These are phyloP conservation scores for Proisotoma minuta DNA, from an alignment of 2,888 invertebrate genomes.

Conservation along the genomic window DNA sequence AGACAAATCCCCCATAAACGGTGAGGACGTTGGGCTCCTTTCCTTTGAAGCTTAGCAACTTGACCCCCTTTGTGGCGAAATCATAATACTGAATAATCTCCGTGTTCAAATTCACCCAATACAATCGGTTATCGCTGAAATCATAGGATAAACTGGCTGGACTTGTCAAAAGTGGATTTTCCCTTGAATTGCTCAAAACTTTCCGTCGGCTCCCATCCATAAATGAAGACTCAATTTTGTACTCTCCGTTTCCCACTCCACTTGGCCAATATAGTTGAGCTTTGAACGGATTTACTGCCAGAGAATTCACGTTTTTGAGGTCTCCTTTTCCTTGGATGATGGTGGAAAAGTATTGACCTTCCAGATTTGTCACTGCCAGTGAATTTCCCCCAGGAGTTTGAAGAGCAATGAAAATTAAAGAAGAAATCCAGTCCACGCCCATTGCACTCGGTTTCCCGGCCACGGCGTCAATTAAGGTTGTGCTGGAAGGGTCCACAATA, in stretches of 20 bases:
- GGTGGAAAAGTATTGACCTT: conserved; percentile 65
- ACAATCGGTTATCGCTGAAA: conserved; percentile 56
- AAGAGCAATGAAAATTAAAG: conserved; percentile 68
- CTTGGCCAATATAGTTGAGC: conserved; percentile 60
- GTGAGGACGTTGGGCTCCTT: conserved; percentile 62
- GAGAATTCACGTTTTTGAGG: conserved; percentile 56
- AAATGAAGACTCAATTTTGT: conserved; percentile 57
- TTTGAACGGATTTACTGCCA: conserved; percentile 65
- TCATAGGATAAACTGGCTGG: conserved; percentile 49
- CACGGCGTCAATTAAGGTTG: conserved; percentile 69
- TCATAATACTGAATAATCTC: conserved; percentile 62
- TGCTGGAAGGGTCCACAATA: conserved; percentile 63
- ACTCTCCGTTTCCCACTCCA: conserved; percentile 49
- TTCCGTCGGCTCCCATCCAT: conserved; percentile 62
- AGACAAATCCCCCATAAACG: conserved; percentile 61
- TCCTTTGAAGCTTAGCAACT: conserved; percentile 48
- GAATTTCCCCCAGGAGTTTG: conserved; percentile 54
- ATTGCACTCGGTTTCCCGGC: conserved; percentile 64
- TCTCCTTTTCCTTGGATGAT: conserved; percentile 43
- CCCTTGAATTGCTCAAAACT: conserved; percentile 48
- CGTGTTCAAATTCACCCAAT: conserved; percentile 59
- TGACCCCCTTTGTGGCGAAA: conserved; percentile 51
- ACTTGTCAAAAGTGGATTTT: conserved; percentile 47
- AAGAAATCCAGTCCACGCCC: conserved; percentile 77
- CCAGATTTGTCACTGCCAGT: conserved; percentile 66